Percentiles rank a stretch among this genome's conserved stretches.
Conservation (phyloP, 2,888 invertebrate species). For the Callyntrura guangdongensis region DNA sequence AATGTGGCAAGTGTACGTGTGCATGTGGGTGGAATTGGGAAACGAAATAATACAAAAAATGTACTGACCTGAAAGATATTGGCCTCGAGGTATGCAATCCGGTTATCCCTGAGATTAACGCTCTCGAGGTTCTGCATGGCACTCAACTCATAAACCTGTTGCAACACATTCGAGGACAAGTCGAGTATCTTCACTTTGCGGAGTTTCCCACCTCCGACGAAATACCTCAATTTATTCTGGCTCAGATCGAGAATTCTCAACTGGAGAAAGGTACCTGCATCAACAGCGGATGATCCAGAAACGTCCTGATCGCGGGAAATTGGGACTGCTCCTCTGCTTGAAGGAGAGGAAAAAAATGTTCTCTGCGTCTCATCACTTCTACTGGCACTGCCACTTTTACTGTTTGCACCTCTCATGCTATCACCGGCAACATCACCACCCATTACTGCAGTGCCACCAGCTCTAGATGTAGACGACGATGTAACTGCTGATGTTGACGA, state of each 20-base stretch:
- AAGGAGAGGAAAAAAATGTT: slow-evolving; percentile 59
- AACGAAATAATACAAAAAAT: slow-evolving; percentile 39
- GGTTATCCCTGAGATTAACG: slow-evolving; percentile 84
- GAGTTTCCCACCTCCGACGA: slow-evolving; percentile 81
- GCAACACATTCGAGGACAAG: slow-evolving; percentile 83
- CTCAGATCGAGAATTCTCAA: slow-evolving; percentile 83
- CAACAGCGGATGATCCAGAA: slow-evolving; percentile 24
- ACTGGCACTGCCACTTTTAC: slow-evolving; percentile 40
- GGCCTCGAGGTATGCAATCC: slow-evolving; percentile 81
- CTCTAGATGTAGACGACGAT: slow-evolving; percentile 18
- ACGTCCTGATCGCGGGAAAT: slow-evolving; percentile 44
- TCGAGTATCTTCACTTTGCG: slow-evolving; percentile 83
- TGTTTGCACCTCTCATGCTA: slow-evolving; percentile 33
- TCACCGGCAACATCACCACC: slow-evolving; percentile 44
- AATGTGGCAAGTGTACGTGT: neutral
- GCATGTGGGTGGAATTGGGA: slow-evolving; percentile 8
- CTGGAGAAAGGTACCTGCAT: slow-evolving; percentile 73
- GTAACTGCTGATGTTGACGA: slow-evolving; percentile 67
- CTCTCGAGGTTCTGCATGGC: slow-evolving; percentile 82
- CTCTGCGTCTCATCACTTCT: slow-evolving; percentile 65
- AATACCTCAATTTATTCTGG: slow-evolving; percentile 83
- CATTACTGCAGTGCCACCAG: slow-evolving; percentile 22
- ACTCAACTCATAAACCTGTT: slow-evolving; percentile 80
- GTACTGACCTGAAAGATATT: slow-evolving; percentile 84
- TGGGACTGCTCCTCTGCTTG: slow-evolving; percentile 19